Conservation (phyloP, 1,140 invertebrate species). For the Acromyrmex echinatior region DNA sequence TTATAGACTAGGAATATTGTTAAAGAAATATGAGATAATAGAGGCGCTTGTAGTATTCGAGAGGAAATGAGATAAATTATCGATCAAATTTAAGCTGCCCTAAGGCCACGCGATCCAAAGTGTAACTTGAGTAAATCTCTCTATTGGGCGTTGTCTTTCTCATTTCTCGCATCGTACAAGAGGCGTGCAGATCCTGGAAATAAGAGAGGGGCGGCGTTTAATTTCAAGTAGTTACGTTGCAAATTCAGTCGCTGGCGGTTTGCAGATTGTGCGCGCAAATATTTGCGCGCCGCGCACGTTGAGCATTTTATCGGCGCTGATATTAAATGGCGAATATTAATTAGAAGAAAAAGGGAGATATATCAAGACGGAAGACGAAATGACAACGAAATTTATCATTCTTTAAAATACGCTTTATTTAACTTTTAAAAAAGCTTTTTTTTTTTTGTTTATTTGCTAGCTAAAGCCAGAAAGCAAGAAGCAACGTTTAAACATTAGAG, state of each 20-base stretch:
- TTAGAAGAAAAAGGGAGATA: neutral
- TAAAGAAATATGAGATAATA: neutral
- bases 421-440: neutral
- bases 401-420: neutral
- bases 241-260: constrained; percentile 58
- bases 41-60: neutral
- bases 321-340: constrained; percentile 58
- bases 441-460: neutral
- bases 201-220: constrained; percentile 53
- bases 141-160: constrained; percentile 44
- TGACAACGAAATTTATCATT: constrained; percentile 29
- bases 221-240: constrained; percentile 59
- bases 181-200: constrained; percentile 10
- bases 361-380: neutral
- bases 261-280: constrained; percentile 58
- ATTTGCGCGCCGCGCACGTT: constrained; percentile 45
- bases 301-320: constrained; percentile 53
- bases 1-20: neutral
- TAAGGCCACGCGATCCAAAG: neutral
- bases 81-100: constrained; percentile 44
- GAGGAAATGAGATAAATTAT: constrained; percentile 13
- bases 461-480: neutral
- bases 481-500: neutral
- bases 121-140: constrained; percentile 34
- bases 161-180: constrained; percentile 52